Conservation (phyloP, 2,797 vertebrate genomes). For the Margarornis squamiger region DNA sequence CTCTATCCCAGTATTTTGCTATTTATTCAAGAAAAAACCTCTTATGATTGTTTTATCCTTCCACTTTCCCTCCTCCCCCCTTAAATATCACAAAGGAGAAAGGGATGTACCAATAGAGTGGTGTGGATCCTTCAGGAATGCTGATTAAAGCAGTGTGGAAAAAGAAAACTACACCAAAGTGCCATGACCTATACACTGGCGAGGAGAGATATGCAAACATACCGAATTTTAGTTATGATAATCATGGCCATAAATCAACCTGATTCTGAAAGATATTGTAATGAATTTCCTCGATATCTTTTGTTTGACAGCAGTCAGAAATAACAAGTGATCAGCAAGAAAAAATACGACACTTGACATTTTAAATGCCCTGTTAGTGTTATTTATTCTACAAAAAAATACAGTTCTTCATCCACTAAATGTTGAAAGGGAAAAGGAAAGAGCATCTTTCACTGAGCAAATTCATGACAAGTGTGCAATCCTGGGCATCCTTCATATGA, state of each 20-base stretch:
- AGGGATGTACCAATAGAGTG: neutral
- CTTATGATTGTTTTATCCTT: neutral
- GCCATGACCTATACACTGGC: neutral
- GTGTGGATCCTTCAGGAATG: neutral
- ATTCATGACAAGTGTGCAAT: neutral
- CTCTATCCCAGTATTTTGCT: neutral
- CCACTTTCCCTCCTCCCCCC: too few relatives aligned
- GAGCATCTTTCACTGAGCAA: neutral
- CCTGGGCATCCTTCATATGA: neutral
- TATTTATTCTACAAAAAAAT: conserved; percentile 34
- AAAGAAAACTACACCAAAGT: neutral
- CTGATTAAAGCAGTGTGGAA: neutral
- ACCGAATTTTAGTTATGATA: neutral
- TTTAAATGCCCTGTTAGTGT: conserved; percentile 11
- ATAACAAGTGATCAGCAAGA: conserved; percentile 5
- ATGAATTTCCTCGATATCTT: neutral
- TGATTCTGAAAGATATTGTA: neutral
- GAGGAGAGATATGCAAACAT: neutral
- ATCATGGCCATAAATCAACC: neutral
- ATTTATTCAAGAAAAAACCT: neutral
- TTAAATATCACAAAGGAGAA: neutral
- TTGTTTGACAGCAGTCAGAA: conserved; percentile 27
- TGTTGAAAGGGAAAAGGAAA: neutral
- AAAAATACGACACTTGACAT: neutral
- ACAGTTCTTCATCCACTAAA: neutral